Conservation (phyloP, 2,797 vertebrate genomes). For the Odontamblyopus rebecca region DNA sequence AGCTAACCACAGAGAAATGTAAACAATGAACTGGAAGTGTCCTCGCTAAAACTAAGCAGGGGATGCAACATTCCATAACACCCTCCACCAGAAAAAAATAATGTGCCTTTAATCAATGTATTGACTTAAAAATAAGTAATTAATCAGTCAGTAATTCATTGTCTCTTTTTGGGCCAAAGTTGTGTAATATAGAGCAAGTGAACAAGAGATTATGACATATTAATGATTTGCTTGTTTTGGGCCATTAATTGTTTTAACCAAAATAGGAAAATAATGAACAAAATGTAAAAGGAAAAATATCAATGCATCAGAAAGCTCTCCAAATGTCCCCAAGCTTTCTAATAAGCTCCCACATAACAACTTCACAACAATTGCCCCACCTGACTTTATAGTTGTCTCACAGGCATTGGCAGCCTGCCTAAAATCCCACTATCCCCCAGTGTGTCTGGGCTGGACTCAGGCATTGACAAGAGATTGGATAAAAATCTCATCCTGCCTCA, state of each 20-base stretch:
- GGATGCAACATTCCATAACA: too few species aligned
- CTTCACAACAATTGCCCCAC: not conserved
- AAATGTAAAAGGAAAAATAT: not conserved
- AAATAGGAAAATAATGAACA: not conserved
- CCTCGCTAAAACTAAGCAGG: too few species aligned
- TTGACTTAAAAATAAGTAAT: not conserved
- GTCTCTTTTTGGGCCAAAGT: not conserved
- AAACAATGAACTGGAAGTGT: too few species aligned
- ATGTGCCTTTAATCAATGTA: not conserved
- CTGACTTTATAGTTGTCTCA: not conserved
- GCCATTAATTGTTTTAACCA: too few species aligned
- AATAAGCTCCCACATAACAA: not conserved
- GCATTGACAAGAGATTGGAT: constrained; percentile 15
- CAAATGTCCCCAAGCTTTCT: not conserved
- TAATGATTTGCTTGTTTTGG: not conserved
- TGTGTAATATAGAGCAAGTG: constrained; percentile 1
- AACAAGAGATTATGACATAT: not conserved
- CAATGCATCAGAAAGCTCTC: not conserved
- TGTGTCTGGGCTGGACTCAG: constrained; percentile 4
- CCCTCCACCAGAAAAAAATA: too few species aligned
- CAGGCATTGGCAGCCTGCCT: not conserved
- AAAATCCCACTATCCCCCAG: constrained; percentile 14
- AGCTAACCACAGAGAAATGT: too few species aligned
- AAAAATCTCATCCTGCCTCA: constrained; percentile 20
- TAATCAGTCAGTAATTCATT: not conserved